Percentiles rank a stretch among this genome's conserved stretches.
Conservation (phyloP, 2,113 vertebrate species). For the Amblyornis subalaris region DNA sequence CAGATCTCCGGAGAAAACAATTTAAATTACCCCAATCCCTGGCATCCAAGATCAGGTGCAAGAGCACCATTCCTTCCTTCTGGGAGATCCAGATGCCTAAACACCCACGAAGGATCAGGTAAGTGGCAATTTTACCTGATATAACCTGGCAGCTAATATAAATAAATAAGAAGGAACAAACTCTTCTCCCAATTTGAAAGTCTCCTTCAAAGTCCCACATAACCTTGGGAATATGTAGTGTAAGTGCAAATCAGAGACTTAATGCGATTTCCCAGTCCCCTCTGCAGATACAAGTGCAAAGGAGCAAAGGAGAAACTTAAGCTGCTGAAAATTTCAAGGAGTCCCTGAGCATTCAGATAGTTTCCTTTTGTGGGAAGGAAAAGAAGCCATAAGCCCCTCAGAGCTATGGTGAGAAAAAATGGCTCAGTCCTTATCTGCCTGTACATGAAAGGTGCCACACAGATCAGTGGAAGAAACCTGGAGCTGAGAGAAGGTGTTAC, state of each 20-base stretch:
- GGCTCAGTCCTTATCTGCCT: neutral
- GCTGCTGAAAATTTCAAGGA: neutral
- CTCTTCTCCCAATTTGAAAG: neutral
- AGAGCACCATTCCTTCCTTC: neutral
- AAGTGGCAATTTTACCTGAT: neutral
- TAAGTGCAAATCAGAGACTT: neutral
- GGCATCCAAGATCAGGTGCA: neutral
- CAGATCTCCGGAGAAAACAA: neutral
- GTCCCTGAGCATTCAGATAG: neutral
- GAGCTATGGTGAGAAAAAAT: slow-evolving; percentile 1
- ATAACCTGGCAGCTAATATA: neutral
- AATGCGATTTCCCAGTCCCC: neutral
- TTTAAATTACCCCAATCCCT: neutral
- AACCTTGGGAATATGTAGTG: neutral
- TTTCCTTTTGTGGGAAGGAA: neutral
- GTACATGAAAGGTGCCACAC: neutral
- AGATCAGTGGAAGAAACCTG: neutral
- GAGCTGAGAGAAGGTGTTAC: neutral
- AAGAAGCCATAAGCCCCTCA: neutral
- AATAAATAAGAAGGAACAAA: slow-evolving; percentile 1
- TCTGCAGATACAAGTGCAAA: neutral
- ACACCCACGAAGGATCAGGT: neutral
- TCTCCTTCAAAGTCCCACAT: neutral
- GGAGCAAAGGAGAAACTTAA: neutral
- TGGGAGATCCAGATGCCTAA: neutral